A percentile compares a stretch with the other conserved stretches of the same genome.
phyloP scores from a whole-genome alignment of 64 coral and sea anemone genomes.

The Stichodactyla helianthus region DNA sequence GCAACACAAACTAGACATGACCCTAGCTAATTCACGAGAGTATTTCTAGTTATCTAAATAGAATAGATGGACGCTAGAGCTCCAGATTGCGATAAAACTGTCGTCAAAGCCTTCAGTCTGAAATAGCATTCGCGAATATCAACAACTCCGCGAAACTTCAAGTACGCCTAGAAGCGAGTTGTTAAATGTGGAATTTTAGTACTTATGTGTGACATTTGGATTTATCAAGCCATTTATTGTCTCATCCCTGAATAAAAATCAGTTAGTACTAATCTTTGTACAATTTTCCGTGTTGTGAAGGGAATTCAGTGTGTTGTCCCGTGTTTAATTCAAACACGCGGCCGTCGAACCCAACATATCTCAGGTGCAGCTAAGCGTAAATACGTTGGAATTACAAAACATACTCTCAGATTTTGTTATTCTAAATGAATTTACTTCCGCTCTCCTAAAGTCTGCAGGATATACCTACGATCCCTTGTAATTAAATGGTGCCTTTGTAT shows the following conservation, averaged over 20 bases:
- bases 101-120: neutral
- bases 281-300: neutral
- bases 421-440: constrained; percentile 9
- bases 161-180: neutral
- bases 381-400: neutral
- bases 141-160: constrained; percentile 14
- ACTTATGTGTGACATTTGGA: neutral
- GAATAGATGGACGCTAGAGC: neutral
- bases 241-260: neutral
- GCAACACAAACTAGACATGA: neutral
- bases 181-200: neutral
- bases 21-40: neutral
- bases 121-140: neutral
- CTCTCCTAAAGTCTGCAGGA: neutral
- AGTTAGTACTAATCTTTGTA: neutral
- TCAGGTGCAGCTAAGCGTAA: constrained; percentile 20
- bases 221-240: neutral
- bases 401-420: constrained; percentile 6
- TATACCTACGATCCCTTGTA: neutral
- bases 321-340: neutral
- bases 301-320: neutral
- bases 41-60: neutral
- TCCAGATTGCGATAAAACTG: neutral
- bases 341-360: neutral
- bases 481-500: constrained; percentile 3